phyloP scores from a whole-genome alignment of 1,140 invertebrate species.

The Aphelinus atriplicis region DNA sequence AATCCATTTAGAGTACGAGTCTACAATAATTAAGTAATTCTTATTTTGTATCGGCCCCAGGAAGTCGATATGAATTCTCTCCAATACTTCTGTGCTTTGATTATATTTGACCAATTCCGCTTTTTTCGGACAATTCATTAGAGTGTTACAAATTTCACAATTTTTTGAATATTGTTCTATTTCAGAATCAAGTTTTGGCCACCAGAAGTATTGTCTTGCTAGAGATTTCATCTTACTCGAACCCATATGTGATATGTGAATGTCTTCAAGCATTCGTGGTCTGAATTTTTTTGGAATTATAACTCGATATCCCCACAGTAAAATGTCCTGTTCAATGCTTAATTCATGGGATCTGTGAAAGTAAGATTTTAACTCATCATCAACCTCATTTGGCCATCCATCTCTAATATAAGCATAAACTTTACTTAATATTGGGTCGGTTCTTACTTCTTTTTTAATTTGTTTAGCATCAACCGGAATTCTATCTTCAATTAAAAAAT shows the following conservation, averaged over 20 bases:
- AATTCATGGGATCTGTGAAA: background rate
- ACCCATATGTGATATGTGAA: background rate
- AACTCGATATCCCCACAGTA: background rate
- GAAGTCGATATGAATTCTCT: slow-evolving; percentile 36
- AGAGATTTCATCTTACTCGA: background rate
- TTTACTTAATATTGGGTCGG: background rate
- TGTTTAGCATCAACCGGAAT: background rate
- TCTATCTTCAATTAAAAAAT: background rate
- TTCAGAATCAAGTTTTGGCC: slow-evolving; percentile 44
- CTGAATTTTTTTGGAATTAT: background rate
- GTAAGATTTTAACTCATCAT: background rate
- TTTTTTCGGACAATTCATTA: background rate
- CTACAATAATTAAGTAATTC: slow-evolving; percentile 56
- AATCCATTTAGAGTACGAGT: slow-evolving; percentile 60
- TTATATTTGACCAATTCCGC: slow-evolving; percentile 28
- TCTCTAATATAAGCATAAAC: background rate
- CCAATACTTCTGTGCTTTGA: slow-evolving; percentile 39
- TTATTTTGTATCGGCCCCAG: slow-evolving; percentile 52
- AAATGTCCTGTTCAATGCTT: background rate
- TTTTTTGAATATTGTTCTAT: slow-evolving; percentile 44
- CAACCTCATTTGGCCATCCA: background rate
- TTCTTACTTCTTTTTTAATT: background rate
- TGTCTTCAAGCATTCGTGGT: background rate
- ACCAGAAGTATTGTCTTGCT: background rate
- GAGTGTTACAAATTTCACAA: background rate